Percentiles rank a stretch among this genome's conserved stretches.
phyloP scores from a whole-genome alignment of 1,140 invertebrate species.

The Drosophila parvula region DNA sequence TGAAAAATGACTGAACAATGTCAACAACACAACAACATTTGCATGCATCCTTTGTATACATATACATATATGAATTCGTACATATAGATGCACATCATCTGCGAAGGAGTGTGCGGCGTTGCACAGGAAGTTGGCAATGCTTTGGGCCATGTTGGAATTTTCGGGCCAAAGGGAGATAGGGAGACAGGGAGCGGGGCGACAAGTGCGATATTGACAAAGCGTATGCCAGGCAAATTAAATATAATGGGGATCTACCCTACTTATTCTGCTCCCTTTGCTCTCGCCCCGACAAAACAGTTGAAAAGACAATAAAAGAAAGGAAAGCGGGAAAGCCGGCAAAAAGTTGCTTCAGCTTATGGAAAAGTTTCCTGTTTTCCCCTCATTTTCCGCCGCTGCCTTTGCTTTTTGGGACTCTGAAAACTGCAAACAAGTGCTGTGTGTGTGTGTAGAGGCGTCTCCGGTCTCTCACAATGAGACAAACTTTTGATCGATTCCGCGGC shows the following conservation, averaged over 20 bases:
- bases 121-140: slow-evolving; percentile 71
- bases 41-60: slow-evolving; percentile 59
- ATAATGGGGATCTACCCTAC: slow-evolving; percentile 60
- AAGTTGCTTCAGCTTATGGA: slow-evolving; percentile 63
- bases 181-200: neutral
- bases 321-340: slow-evolving; percentile 40
- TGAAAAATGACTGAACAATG: slow-evolving; percentile 72
- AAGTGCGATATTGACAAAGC: slow-evolving; percentile 75
- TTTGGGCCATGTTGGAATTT: slow-evolving; percentile 71
- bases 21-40: slow-evolving; percentile 56
- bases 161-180: slow-evolving; percentile 26
- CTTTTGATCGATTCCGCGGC: slow-evolving; percentile 69
- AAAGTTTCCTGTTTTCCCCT: slow-evolving; percentile 47
- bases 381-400: neutral
- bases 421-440: slow-evolving; percentile 26
- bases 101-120: slow-evolving; percentile 35
- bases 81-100: slow-evolving; percentile 1
- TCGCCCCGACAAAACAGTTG: slow-evolving; percentile 48
- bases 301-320: slow-evolving; percentile 49
- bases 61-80: neutral
- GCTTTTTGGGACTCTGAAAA: slow-evolving; percentile 10
- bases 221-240: slow-evolving; percentile 77
- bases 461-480: slow-evolving; percentile 39
- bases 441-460: slow-evolving; percentile 4
- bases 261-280: slow-evolving; percentile 31